These are phyloP conservation scores for Oreocharis arfaki DNA, from an alignment of 2,113 vertebrate species.

Conservation along the genomic window DNA sequence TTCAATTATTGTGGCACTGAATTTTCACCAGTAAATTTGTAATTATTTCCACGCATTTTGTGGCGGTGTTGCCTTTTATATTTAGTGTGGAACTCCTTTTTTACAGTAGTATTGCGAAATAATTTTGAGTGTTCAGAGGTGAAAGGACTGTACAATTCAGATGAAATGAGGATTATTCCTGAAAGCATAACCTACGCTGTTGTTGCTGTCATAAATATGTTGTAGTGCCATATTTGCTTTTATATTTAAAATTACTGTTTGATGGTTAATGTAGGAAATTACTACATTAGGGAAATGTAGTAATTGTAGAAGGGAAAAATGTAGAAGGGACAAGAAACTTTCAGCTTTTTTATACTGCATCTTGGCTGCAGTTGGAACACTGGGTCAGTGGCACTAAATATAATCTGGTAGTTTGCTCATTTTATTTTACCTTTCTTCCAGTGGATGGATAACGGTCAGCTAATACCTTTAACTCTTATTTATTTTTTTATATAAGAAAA, in stretches of 20 bases:
- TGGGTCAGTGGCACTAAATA: not conserved
- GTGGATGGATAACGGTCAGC: not conserved
- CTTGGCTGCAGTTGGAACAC: not conserved
- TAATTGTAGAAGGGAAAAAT: too few relatives aligned
- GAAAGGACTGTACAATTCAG: not conserved
- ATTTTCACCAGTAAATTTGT: not conserved
- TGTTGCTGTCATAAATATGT: not conserved
- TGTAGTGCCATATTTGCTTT: not conserved
- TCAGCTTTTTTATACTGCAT: not conserved
- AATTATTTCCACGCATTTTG: not conserved
- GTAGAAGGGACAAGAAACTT: not conserved
- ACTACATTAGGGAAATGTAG: too few relatives aligned
- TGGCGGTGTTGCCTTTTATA: not conserved
- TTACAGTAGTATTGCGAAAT: not conserved
- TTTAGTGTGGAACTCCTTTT: not conserved
- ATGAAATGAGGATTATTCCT: not conserved
- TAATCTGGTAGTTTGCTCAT: not conserved
- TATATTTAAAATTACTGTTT: not conserved
- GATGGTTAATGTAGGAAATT: not conserved
- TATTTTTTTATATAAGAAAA: not conserved
- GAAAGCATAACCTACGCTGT: not conserved
- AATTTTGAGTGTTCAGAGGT: not conserved
- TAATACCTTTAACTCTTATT: not conserved
- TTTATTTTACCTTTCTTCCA: not conserved
- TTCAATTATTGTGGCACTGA: not conserved